Base-by-base conservation (phyloP, 2,888 invertebrate species). In the Drosophila koepferae region DNA sequence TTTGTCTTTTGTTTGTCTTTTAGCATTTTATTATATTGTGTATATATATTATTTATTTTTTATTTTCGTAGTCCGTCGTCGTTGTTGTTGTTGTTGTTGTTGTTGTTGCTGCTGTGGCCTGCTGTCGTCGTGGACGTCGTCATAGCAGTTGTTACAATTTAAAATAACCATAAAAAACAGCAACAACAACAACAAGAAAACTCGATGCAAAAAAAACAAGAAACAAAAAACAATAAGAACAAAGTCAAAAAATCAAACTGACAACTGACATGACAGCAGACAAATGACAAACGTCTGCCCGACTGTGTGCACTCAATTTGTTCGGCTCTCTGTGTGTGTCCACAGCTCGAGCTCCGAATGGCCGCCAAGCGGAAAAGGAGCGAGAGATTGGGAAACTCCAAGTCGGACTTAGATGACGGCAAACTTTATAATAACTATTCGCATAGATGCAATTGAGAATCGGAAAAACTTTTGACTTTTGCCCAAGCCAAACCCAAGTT, bases 181-280 rank as follows among this genome's bases (percentile, higher is more conserved):
- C 43, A 46, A 6, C 48, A 28, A 8, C 62, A 72, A 64, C 61
- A 64, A 58, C 20, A 44, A 31, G 9, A 14, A 55, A 69, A 59
- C 54, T 49, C 23, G 28, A 28, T 28, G 28, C 28, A 28, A 28
- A 28, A 44, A 31, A 6, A 14, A n/a, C n/a, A 14, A 12, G 14
- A 14, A 59, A 5, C 10, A 7, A 63, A 28, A 20, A 23, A 54
- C 23, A 54, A 54, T 16, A 53, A 38, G 58, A 63, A 53, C 20
- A 71, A 70, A 86, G 90, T 84, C 82, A 70, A 82, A 86, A 81
- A 86, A 86, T 86, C 86, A 86, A 86, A 90, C 80, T 90, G 86
- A 86, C 86, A 90, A 89, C 82, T 84, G 90, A 86, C 86, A 86
- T 86, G 90, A 86, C 90, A 86, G 86, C 89, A 86, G 90, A 86